Base-by-base conservation (phyloP, 2,113 vertebrate species). In the Oxyura jamaicensis region DNA sequence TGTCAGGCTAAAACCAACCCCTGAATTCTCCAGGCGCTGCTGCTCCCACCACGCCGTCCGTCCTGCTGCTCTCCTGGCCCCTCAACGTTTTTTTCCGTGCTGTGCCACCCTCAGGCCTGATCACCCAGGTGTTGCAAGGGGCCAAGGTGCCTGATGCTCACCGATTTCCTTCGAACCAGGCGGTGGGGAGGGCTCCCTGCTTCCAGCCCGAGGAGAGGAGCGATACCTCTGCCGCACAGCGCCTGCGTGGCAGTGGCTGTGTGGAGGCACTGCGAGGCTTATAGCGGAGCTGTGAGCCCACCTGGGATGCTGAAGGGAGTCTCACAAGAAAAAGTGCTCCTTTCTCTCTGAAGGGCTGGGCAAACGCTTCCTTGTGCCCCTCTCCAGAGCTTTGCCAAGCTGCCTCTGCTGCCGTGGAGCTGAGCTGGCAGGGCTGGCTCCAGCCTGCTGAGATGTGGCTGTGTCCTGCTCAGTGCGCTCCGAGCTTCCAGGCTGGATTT, bases 51-150 rank as follows among this genome's bases (percentile, higher is more conserved):
- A 11, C 33, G 6, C 31, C 20, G 18, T n/a, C 56, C 31, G 17
- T 58, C 56, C 56, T 20, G 17, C 56, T 33, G 56, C 56, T 33
- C 31, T 58, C 31, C 26, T 20, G 56, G 29, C 56, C 56, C 56
- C 31, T 58, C 56, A 11, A 11, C 1, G 3, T 31, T 31, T 31
- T 56, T 56, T 56, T 56, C 31, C 11, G 31, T 58, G 31, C 56
- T 58, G 56, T 33, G 31, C 56, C 31, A 11, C 18, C 10, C 31
- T 59, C 33, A 13, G 7, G 33, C 8, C 33, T 35, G 33, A 13
- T 35, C 22, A 11, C 12, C 20, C 33, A 0, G 2, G 26, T 10
- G 1, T 23, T 36, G 11, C 56, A 22, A 23, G 41, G 46, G 52
- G 14, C 18, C 67, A 8, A 29, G 36, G 29, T 14, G 46, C 63